phyloP scores from a whole-genome alignment of 2,113 vertebrate species.

The Pogonocichla stellata region DNA sequence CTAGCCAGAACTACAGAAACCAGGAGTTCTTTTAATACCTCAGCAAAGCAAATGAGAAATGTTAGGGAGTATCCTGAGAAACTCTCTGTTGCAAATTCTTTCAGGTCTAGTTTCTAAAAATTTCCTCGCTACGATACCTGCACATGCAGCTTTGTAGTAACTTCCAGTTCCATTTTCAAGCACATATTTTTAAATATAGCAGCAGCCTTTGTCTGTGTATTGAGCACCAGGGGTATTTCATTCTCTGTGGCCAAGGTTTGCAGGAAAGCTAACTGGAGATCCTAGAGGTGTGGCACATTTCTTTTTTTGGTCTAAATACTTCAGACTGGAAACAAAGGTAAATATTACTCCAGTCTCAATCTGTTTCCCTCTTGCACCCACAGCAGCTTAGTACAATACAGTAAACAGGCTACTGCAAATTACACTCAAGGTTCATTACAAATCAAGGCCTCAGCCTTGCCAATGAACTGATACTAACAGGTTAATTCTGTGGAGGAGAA shows the following conservation, averaged over 20 bases:
- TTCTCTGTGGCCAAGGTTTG: not conserved
- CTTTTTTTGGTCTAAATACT: constrained; percentile 21
- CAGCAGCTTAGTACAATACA: not conserved
- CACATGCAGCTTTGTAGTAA: not conserved
- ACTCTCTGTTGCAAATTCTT: not conserved
- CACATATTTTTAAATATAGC: not conserved
- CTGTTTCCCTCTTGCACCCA: not conserved
- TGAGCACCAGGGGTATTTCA: not conserved
- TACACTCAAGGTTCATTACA: not conserved
- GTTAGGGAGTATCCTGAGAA: not conserved
- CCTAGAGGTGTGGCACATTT: constrained; percentile 47
- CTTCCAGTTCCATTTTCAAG: not conserved
- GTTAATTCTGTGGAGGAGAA: not conserved
- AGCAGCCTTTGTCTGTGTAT: not conserved
- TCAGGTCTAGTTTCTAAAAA: not conserved
- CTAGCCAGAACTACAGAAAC: not conserved
- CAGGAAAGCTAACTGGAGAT: not conserved
- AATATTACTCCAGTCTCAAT: constrained; percentile 24
- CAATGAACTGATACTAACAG: not conserved
- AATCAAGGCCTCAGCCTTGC: not conserved
- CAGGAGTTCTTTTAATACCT: not conserved
- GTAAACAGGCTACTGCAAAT: not conserved
- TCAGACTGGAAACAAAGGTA: constrained; percentile 16
- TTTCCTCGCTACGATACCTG: not conserved
- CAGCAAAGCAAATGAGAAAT: not conserved